A percentile compares a stretch with the other conserved stretches of the same genome.
These are phyloP conservation scores for Trichosurus vulpecula DNA, from an alignment of 2,797 vertebrate genomes.

Conservation along the genomic window DNA sequence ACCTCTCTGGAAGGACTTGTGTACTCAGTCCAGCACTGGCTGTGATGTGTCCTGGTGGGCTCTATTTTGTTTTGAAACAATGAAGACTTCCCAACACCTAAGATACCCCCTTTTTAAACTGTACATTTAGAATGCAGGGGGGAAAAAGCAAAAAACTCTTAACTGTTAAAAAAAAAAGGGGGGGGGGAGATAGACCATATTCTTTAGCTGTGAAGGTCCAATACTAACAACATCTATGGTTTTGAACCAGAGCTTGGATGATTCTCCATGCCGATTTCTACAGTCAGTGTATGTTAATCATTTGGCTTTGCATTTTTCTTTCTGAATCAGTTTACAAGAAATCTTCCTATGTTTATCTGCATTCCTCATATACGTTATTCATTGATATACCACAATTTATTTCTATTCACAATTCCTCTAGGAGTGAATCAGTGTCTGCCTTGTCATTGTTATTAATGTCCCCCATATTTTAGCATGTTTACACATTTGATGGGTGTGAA, in stretches of 20 bases:
- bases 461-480: not conserved
- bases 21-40: not conserved
- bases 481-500: not conserved
- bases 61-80: not conserved
- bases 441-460: not conserved
- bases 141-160: not conserved
- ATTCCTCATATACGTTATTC: not conserved
- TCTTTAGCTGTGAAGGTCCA: not conserved
- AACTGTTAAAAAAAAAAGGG: not conserved
- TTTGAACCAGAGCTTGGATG: not conserved
- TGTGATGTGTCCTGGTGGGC: not conserved
- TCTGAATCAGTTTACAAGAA: not conserved
- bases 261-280: not conserved
- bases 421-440: not conserved
- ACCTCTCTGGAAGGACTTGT: not conserved
- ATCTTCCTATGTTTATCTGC: not conserved
- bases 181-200: not conserved
- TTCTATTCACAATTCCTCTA: not conserved
- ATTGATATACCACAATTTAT: not conserved
- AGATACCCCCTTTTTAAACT: not conserved
- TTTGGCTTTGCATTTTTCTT: not conserved
- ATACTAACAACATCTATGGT: not conserved
- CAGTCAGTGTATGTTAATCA: not conserved
- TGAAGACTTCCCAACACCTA: not conserved
- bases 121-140: not conserved